Percentiles rank a stretch among this genome's conserved stretches.
Evolutionary conservation across 2,888 invertebrate genomes (phyloP).

Genomic region (Drosophila falleni): DNA sequence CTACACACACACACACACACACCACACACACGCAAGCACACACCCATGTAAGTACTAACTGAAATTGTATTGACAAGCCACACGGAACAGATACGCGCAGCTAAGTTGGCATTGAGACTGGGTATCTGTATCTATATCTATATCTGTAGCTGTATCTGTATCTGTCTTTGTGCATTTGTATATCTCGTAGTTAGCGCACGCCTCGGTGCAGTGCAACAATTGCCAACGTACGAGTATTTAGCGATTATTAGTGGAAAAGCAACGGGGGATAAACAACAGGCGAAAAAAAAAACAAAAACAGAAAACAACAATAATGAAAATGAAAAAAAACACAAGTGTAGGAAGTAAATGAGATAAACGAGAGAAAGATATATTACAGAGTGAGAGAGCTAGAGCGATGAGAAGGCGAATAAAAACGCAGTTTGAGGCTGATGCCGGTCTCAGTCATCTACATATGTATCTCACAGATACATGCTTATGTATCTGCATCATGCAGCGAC

Average conservation of each 20-base stretch:
- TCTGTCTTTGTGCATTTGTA: conserved; percentile 27
- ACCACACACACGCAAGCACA: conserved; percentile 18
- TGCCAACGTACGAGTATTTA: conserved; percentile 66
- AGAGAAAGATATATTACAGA: conserved; percentile 29
- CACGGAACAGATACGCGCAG: conserved; percentile 78
- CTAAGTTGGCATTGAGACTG: conserved; percentile 75
- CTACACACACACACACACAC: conserved; percentile 26
- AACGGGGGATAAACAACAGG: conserved; percentile 20
- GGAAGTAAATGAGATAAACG: conserved; percentile 54
- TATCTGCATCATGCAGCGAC: conserved; percentile 32
- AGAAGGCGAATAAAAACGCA: conserved; percentile 37
- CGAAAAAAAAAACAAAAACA: conserved; percentile 29
- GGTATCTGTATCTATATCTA: conserved; percentile 32
- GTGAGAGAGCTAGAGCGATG: conserved; percentile 11
- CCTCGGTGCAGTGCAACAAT: conserved; percentile 68
- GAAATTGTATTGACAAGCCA: conserved; percentile 73
- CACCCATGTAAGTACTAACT: conserved; percentile 35
- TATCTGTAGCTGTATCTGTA: conserved; percentile 12
- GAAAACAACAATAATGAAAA: conserved; percentile 17
- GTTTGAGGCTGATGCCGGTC: conserved; percentile 60
- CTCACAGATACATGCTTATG: conserved; percentile 27
- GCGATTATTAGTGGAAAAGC: conserved; percentile 70
- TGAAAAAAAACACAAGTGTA: conserved; percentile 43
- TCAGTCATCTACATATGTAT: conserved; percentile 33
- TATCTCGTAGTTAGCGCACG: conserved; percentile 45